These are phyloP conservation scores for Chondrosia reniformis DNA, from an alignment of 37 sponge, comb jelly and placozoan genomes.

Conservation along the genomic window DNA sequence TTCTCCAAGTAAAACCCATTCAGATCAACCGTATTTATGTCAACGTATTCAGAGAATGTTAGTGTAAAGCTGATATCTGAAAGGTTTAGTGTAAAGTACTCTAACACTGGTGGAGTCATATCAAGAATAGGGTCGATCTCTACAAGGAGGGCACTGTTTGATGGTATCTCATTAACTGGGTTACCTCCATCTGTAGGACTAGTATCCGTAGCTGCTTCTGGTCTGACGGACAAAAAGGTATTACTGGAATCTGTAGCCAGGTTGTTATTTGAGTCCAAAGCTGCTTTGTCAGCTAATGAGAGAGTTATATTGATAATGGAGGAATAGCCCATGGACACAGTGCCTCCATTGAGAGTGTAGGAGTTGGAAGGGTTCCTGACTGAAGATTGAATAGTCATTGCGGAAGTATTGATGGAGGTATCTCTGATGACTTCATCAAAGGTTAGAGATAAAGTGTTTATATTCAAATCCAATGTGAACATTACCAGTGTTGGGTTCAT, in stretches of 20 bases:
- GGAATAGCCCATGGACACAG: constrained; percentile 27
- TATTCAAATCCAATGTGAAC: constrained; percentile 63
- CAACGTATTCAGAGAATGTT: constrained; percentile 81
- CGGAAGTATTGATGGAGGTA: constrained; percentile 46
- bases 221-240: constrained; percentile 62
- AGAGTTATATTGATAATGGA: constrained; percentile 51
- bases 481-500: constrained; percentile 37
- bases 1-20: constrained; percentile 21
- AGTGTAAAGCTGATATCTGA: constrained; percentile 44
- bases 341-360: constrained; percentile 37
- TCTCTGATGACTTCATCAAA: constrained; percentile 81
- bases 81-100: constrained; percentile 54
- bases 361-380: not conserved
- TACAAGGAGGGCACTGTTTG: constrained; percentile 5
- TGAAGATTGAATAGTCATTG: constrained; percentile 50
- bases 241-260: constrained; percentile 43
- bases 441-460: constrained; percentile 64
- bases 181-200: constrained; percentile 66
- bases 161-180: constrained; percentile 35
- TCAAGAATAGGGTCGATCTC: constrained; percentile 50
- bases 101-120: constrained; percentile 47
- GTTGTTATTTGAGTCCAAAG: constrained; percentile 29
- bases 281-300: constrained; percentile 46
- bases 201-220: constrained; percentile 62
- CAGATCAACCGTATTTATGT: constrained; percentile 41